Conservation (phyloP, 1,140 invertebrate species). For the Trichonephila clavata region DNA sequence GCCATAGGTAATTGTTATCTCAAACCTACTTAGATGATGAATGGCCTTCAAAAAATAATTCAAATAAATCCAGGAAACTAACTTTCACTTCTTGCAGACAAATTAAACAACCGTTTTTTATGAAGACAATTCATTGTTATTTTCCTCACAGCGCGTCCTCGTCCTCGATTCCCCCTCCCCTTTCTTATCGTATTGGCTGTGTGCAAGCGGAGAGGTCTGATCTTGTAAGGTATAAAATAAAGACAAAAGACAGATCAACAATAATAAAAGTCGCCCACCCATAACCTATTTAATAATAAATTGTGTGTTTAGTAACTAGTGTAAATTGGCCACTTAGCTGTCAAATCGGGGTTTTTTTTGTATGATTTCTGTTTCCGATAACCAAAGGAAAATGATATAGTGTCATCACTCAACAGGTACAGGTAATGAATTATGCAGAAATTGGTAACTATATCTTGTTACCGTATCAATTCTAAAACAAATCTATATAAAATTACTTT, state of each 20-base stretch:
- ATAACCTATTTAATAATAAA: slow-evolving; percentile 2
- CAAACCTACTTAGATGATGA: no score
- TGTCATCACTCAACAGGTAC: neutral
- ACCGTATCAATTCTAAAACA: neutral
- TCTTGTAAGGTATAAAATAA: neutral
- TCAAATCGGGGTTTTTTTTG: no score
- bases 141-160: neutral
- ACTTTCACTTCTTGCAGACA: neutral
- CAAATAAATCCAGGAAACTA: neutral
- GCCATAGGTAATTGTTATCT: no score
- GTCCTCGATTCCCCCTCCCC: neutral
- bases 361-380: no score
- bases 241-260: neutral
- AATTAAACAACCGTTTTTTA: neutral
- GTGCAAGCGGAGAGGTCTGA: neutral
- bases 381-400: neutral
- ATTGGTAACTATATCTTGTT: neutral
- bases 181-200: neutral
- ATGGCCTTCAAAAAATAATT: neutral
- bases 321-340: neutral
- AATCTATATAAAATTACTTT: neutral
- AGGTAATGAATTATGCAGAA: neutral
- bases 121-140: slow-evolving; percentile 1
- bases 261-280: neutral
- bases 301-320: neutral